Percentiles rank a stretch among this genome's conserved stretches.
These are phyloP conservation scores for Allobates femoralis DNA, from an alignment of 2,797 vertebrate species.

Conservation along the genomic window DNA sequence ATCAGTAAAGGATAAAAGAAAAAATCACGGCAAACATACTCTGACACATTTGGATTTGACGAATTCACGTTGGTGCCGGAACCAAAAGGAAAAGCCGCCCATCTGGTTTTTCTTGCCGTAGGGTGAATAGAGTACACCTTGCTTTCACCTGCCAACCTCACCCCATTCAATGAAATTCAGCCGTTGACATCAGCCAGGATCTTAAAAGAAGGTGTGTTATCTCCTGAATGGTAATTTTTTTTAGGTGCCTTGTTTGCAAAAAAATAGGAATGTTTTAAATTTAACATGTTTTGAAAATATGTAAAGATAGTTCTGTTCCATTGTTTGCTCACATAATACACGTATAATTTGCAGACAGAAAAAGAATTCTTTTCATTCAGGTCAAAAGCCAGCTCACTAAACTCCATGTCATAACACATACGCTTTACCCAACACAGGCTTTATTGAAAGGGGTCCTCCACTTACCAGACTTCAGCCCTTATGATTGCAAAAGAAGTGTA, in stretches of 20 bases:
- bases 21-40: slow-evolving; percentile 65
- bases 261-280: background rate
- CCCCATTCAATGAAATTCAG: slow-evolving; percentile 62
- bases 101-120: slow-evolving; percentile 65
- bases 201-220: slow-evolving; percentile 50
- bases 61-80: slow-evolving; percentile 62
- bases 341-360: background rate
- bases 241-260: slow-evolving; percentile 17
- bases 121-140: slow-evolving; percentile 61
- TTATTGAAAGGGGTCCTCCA: background rate
- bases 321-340: slow-evolving; percentile 17
- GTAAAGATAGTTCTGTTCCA: background rate
- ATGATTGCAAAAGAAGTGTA: background rate
- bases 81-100: slow-evolving; percentile 64
- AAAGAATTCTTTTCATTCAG: slow-evolving; percentile 20
- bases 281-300: slow-evolving; percentile 19
- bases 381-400: background rate
- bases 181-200: slow-evolving; percentile 56
- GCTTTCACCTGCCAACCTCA: slow-evolving; percentile 54
- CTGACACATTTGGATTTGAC: slow-evolving; percentile 70
- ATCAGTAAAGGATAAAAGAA: slow-evolving; percentile 58
- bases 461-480: background rate
- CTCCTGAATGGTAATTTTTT: slow-evolving; percentile 34
- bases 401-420: background rate
- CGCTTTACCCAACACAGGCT: background rate